phyloP scores from a whole-genome alignment of 1,140 invertebrate genomes.

The Drosophila littoralis region DNA sequence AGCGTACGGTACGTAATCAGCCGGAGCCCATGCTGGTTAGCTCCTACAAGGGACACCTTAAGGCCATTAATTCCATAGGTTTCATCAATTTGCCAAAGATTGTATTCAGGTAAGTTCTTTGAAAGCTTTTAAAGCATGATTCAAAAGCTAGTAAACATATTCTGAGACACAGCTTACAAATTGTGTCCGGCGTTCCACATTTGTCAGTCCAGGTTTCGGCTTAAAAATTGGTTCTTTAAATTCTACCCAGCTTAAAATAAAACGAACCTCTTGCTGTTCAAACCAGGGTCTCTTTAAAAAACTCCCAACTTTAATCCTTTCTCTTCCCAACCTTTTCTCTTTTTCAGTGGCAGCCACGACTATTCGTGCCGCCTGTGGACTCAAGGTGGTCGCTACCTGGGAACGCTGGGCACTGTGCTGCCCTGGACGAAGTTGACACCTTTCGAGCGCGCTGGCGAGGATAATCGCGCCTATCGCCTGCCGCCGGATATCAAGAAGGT shows the following conservation, averaged over 20 bases:
- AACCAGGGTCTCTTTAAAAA: no score
- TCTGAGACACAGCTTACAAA: no score
- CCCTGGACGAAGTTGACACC: slow-evolving; percentile 86
- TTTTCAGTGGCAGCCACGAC: slow-evolving; percentile 88
- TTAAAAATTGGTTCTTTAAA: no score
- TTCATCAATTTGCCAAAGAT: slow-evolving; percentile 87
- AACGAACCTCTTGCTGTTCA: no score
- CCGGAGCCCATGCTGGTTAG: slow-evolving; percentile 87
- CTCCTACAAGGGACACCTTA: slow-evolving; percentile 87
- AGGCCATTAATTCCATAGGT: slow-evolving; percentile 86
- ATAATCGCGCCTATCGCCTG: slow-evolving; percentile 84
- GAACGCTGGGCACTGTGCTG: slow-evolving; percentile 88
- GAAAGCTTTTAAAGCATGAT: not conserved
- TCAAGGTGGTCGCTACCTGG: slow-evolving; percentile 88
- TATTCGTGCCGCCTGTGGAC: slow-evolving; percentile 89
- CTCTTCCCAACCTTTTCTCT: not conserved
- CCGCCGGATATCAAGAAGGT: slow-evolving; percentile 88
- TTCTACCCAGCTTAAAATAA: no score
- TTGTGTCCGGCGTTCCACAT: no score
- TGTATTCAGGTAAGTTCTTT: slow-evolving; percentile 86
- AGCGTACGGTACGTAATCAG: slow-evolving; percentile 86
- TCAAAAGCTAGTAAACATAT: no score
- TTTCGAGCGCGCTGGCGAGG: slow-evolving; percentile 74
- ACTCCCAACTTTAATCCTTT: not conserved
- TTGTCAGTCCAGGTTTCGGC: no score